Conservation (phyloP, 2,888 invertebrate species). For the Sinhomidia bicolor region DNA sequence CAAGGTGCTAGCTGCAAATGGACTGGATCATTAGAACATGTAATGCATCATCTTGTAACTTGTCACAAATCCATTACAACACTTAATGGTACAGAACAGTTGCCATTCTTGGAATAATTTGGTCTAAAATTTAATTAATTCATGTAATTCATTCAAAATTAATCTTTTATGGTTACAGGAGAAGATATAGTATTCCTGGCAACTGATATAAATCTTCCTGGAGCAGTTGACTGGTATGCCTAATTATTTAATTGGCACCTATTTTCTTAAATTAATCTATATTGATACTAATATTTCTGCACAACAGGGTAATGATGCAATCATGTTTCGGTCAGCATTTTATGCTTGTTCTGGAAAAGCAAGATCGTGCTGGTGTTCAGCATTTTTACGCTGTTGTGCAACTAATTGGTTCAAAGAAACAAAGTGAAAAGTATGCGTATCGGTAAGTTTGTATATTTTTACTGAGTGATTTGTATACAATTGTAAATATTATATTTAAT, state of each 20-base stretch:
- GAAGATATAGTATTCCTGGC: slow-evolving; percentile 99
- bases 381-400: slow-evolving; percentile 99
- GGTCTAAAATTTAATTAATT: no score
- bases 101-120: no score
- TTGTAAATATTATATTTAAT: no score
- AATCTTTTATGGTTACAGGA: no score
- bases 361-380: slow-evolving; percentile 98
- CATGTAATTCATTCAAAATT: no score
- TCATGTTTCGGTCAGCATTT: slow-evolving; percentile 99
- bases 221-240: slow-evolving; percentile 97
- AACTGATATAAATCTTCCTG: slow-evolving; percentile 99
- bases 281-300: background rate
- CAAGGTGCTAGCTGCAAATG: slow-evolving; percentile 98
- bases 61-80: slow-evolving; percentile 99
- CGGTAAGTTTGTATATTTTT: no score
- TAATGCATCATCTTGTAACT: slow-evolving; percentile 99
- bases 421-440: slow-evolving; percentile 99
- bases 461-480: no score
- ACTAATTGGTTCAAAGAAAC: slow-evolving; percentile 98
- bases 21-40: slow-evolving; percentile 98
- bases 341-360: slow-evolving; percentile 99
- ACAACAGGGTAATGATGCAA: slow-evolving; percentile 96
- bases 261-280: no score
- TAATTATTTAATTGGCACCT: no score
- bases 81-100: slow-evolving; percentile 88